Evolutionary conservation across 2,113 vertebrate species (phyloP).

Genomic region (Camelus dromedarius): DNA sequence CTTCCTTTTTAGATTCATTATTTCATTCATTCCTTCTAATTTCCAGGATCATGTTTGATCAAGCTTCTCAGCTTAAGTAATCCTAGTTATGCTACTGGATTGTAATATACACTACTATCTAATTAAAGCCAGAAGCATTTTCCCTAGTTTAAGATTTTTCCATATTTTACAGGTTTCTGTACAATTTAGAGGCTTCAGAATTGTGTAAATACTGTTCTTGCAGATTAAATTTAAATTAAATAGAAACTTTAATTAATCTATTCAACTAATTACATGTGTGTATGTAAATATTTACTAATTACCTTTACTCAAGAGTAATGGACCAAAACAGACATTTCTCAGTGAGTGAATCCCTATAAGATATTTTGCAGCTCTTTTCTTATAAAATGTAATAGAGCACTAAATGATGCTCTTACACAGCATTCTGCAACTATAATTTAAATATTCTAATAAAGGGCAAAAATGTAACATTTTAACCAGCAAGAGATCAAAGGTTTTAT

Average conservation of each 20-base stretch:
- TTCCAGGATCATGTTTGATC: neutral
- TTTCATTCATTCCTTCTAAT: neutral
- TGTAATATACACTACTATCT: neutral
- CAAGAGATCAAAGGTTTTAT: neutral
- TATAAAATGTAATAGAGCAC: conserved; percentile 18
- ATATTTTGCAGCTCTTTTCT: neutral
- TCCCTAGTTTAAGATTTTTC: neutral
- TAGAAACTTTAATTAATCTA: neutral
- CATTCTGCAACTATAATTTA: neutral
- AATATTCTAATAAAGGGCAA: neutral
- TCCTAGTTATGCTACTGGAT: neutral
- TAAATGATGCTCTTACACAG: neutral
- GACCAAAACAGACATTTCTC: neutral
- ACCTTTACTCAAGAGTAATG: neutral
- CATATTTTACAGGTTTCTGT: neutral
- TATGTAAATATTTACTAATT: neutral
- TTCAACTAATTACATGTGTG: neutral
- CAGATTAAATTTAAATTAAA: neutral
- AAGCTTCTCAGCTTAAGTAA: neutral
- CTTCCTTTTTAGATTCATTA: neutral
- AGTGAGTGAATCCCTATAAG: neutral
- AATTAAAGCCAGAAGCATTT: neutral
- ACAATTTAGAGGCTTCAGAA: neutral
- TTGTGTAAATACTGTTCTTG: neutral
- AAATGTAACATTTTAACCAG: neutral